Conservation (phyloP, 2,888 invertebrate species). For the Crematogaster levior region DNA sequence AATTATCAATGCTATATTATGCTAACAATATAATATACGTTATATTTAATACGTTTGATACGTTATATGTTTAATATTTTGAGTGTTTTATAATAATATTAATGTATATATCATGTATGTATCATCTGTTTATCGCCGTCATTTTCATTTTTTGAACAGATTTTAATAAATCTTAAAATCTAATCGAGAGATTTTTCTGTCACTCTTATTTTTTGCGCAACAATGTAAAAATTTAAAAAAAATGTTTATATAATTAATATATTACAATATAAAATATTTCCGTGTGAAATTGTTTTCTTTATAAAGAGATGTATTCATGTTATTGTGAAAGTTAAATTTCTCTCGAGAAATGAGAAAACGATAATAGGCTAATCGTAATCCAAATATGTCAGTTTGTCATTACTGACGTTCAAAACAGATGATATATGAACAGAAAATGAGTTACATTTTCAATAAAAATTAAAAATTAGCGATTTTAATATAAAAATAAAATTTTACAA, state of each 20-base stretch:
- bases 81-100: background rate
- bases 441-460: background rate
- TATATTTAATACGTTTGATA: too few relatives aligned
- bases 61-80: background rate
- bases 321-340: slow-evolving; percentile 4
- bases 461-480: background rate
- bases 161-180: slow-evolving; percentile 3
- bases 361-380: background rate
- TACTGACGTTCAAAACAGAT: background rate
- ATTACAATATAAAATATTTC: background rate
- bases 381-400: background rate
- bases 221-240: background rate
- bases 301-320: background rate
- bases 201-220: background rate
- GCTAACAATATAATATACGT: background rate
- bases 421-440: background rate
- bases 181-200: background rate
- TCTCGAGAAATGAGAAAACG: background rate
- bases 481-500: background rate
- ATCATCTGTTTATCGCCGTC: too few relatives aligned
- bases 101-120: background rate
- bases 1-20: background rate
- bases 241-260: background rate
- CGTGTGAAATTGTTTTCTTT: background rate
- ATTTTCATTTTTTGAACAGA: background rate